These are phyloP conservation scores for Anthoscopus minutus DNA, from an alignment of 2,113 vertebrate species.

Conservation along the genomic window DNA sequence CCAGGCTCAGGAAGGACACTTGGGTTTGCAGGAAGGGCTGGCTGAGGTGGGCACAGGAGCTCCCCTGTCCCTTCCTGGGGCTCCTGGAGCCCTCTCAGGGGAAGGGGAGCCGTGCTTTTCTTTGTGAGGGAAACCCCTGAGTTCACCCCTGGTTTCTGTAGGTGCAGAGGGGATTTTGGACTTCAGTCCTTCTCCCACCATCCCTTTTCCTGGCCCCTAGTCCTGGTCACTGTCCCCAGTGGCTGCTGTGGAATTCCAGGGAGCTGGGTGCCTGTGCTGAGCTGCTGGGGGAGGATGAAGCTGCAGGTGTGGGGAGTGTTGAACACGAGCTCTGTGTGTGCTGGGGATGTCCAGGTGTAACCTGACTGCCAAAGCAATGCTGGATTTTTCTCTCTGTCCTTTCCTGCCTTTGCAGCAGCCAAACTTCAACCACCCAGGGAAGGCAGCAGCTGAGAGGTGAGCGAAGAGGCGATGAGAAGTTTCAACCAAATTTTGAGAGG, in stretches of 20 bases:
- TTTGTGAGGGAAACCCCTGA: rapidly evolving
- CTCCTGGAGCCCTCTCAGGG: background rate
- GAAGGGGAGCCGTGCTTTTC: rapidly evolving
- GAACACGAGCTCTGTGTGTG: background rate
- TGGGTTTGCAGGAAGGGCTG: background rate
- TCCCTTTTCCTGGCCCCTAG: too few relatives aligned
- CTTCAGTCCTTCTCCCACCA: background rate
- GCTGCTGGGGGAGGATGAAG: background rate
- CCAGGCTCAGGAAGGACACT: background rate
- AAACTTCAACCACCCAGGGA: background rate
- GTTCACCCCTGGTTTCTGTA: rapidly evolving
- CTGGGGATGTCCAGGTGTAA: background rate
- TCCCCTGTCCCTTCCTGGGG: background rate
- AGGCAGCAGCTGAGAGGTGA: background rate
- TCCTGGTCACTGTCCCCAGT: background rate
- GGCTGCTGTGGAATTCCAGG: background rate
- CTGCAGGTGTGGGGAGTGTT: background rate
- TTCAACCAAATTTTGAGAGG: background rate
- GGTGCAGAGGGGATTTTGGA: background rate
- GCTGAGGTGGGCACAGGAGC: background rate
- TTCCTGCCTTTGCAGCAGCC: background rate
- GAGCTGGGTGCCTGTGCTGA: background rate
- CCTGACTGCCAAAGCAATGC: background rate
- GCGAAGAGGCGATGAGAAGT: background rate
- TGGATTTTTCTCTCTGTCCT: background rate